Conservation (phyloP, 2,113 vertebrate species). For the Apteryx mantelli region DNA sequence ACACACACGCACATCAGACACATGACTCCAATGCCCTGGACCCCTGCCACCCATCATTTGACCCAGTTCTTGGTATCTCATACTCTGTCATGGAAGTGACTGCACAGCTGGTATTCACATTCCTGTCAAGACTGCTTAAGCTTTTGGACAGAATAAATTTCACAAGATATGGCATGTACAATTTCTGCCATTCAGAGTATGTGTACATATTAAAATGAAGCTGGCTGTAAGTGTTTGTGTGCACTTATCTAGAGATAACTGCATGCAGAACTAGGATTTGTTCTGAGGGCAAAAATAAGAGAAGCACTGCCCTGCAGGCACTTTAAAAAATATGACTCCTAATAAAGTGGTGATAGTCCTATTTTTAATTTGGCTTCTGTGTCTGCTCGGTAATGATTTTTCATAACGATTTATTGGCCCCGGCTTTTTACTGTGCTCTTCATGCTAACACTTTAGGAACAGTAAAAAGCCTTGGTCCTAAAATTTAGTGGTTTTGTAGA, state of each 20-base stretch:
- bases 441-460: slow-evolving; percentile 17
- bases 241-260: neutral
- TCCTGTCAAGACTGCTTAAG: neutral
- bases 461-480: slow-evolving; percentile 23
- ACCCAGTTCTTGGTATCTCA: neutral
- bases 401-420: slow-evolving; percentile 34
- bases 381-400: slow-evolving; percentile 33
- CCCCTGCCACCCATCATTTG: neutral
- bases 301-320: neutral
- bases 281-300: neutral
- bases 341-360: slow-evolving; percentile 48
- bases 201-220: neutral
- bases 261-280: neutral
- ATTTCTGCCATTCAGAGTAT: neutral
- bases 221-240: neutral
- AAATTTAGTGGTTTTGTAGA: slow-evolving; percentile 29
- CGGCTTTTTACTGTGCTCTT: slow-evolving; percentile 1
- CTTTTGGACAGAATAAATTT: neutral
- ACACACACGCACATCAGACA: accelerated
- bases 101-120: neutral
- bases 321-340: slow-evolving; percentile 31
- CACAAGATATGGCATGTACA: neutral
- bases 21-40: accelerated
- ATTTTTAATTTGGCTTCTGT: slow-evolving; percentile 66
- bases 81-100: neutral